Conservation (phyloP, 2,888 invertebrate species). For the Petrolisthes cinctipes region DNA sequence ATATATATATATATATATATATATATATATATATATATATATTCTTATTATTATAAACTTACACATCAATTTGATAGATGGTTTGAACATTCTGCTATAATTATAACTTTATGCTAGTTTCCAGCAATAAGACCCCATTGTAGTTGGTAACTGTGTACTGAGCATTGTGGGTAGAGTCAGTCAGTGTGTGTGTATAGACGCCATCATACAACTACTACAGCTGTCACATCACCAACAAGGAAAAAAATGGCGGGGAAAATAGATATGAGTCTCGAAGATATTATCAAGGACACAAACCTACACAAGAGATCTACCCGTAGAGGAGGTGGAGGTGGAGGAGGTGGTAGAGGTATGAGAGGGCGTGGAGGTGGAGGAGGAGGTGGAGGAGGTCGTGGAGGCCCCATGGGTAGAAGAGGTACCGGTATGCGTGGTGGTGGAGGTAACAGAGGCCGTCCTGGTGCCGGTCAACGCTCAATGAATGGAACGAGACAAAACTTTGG, state of each 20-base stretch:
- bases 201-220: background rate
- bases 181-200: background rate
- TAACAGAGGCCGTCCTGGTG: conserved; percentile 74
- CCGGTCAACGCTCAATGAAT: conserved; percentile 68
- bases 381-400: conserved; percentile 72
- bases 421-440: conserved; percentile 70
- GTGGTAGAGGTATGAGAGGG: conserved; percentile 66
- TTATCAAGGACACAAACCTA: conserved; percentile 79
- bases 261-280: conserved; percentile 97
- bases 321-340: conserved; percentile 71
- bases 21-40: background rate
- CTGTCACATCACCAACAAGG: too few species aligned
- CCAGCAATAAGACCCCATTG: too few species aligned
- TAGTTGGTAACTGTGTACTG: background rate
- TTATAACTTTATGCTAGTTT: too few species aligned
- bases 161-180: background rate
- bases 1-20: background rate
- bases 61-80: background rate
- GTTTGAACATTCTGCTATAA: background rate
- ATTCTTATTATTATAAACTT: background rate
- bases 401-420: conserved; percentile 71
- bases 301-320: conserved; percentile 68
- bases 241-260: conserved; percentile 76
- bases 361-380: conserved; percentile 71
- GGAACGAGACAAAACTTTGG: conserved; percentile 22